Conservation (phyloP, 2,797 vertebrate species). For the Scyliorhinus canicula region DNA sequence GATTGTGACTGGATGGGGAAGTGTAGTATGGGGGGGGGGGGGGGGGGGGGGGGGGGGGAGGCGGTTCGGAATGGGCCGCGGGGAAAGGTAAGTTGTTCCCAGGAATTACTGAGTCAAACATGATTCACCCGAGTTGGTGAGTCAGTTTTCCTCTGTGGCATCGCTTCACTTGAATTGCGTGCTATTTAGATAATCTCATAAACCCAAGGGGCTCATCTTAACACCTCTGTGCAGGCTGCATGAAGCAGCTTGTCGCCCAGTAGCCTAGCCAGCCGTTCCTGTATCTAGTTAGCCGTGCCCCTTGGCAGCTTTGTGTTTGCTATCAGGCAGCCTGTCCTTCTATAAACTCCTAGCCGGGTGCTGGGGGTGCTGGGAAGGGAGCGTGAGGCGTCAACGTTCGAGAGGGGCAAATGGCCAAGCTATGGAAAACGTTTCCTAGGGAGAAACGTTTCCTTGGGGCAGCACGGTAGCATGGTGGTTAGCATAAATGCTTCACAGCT, state of each 20-base stretch:
- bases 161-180: too few relatives aligned
- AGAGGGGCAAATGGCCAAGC: not conserved
- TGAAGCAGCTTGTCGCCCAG: not conserved
- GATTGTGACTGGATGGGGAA: not conserved
- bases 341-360: not conserved
- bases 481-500: too few relatives aligned
- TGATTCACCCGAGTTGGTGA: slow-evolving; percentile 5
- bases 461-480: too few relatives aligned
- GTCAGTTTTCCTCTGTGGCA: not conserved
- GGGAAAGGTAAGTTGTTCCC: not conserved
- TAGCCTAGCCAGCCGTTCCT: not conserved
- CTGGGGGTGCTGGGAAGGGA: not conserved
- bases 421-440: not conserved
- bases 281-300: not conserved
- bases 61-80: not conserved
- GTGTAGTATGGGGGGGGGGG: not conserved
- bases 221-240: not conserved
- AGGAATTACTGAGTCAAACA: not conserved
- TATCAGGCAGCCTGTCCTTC: not conserved
- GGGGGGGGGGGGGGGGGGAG: too few relatives aligned
- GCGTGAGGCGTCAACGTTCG: not conserved
- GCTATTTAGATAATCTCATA: not conserved
- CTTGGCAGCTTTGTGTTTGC: not conserved
- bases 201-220: not conserved
- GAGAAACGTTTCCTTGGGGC: too few relatives aligned